Percentiles rank a stretch among this genome's conserved stretches.
phyloP scores from a whole-genome alignment of 2,113 vertebrate species.

The Bothrops jararaca region DNA sequence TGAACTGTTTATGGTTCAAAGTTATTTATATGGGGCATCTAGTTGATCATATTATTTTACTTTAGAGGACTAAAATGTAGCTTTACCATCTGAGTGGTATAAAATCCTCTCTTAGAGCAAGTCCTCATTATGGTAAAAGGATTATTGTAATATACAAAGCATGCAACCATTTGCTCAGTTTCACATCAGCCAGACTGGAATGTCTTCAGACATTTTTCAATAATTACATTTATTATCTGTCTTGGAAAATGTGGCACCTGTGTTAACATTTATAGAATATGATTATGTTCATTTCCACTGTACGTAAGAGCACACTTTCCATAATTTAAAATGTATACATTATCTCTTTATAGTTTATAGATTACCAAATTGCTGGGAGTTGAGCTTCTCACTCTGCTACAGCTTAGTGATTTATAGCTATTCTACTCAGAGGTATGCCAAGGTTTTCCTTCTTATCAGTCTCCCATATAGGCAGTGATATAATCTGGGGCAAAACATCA shows the following conservation, averaged over 20 bases:
- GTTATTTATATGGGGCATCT: constrained; percentile 9
- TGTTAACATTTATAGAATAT: not conserved
- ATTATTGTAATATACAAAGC: constrained; percentile 5
- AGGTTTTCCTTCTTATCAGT: not conserved
- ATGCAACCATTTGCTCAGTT: not conserved
- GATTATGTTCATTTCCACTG: constrained; percentile 19
- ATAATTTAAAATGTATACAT: not conserved
- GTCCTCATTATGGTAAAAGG: constrained; percentile 17
- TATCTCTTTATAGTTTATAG: not conserved
- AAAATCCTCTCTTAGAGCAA: constrained; percentile 6
- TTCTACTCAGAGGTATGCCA: not conserved
- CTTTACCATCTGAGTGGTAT: constrained; percentile 5
- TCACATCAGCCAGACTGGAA: not conserved
- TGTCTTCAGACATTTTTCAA: not conserved
- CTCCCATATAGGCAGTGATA: not conserved
- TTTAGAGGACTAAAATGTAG: not conserved
- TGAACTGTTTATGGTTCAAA: constrained; percentile 2
- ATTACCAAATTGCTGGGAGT: not conserved
- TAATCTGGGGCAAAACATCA: not conserved
- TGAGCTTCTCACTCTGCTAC: not conserved
- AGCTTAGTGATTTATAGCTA: not conserved
- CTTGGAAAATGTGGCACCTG: not conserved
- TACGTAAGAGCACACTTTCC: not conserved
- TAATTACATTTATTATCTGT: not conserved
- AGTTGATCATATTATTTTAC: not conserved